These are phyloP conservation scores for Ptychodera flava DNA, from an alignment of 35 echinoderm and acorn worm species.

Conservation along the genomic window DNA sequence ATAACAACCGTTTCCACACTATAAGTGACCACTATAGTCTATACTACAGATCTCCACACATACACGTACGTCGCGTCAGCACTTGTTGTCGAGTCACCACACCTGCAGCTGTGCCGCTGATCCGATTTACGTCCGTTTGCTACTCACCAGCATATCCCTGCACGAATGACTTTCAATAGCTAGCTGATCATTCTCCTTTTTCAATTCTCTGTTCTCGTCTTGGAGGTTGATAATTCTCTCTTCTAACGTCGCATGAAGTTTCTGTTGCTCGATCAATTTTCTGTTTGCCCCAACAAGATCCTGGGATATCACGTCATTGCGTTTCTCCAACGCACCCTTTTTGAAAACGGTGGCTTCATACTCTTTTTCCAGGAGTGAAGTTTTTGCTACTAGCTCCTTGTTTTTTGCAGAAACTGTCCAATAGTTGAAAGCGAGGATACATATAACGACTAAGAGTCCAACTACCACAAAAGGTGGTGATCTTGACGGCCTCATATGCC, in stretches of 20 bases:
- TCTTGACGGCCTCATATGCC: slow-evolving; percentile 31
- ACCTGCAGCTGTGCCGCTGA: too few species aligned
- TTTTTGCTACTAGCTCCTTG: slow-evolving; percentile 8
- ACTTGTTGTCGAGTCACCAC: too few species aligned
- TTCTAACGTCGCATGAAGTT: neutral
- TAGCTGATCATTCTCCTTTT: neutral
- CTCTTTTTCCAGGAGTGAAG: neutral
- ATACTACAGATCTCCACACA: too few species aligned
- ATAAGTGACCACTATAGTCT: too few species aligned
- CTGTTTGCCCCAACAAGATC: neutral
- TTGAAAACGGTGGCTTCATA: neutral
- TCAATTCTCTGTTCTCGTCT: neutral
- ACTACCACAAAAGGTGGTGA: slow-evolving; percentile 87
- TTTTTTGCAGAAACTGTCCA: slow-evolving; percentile 92
- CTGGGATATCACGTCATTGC: neutral
- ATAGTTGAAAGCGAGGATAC: slow-evolving; percentile 97
- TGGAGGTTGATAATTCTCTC: neutral
- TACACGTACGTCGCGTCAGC: too few species aligned
- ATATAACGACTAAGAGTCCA: slow-evolving; percentile 80
- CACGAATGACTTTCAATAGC: neutral
- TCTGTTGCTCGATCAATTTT: neutral
- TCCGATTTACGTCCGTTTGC: too few species aligned
- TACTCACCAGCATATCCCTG: neutral
- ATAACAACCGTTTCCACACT: too few species aligned
- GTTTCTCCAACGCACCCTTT: neutral